These are phyloP conservation scores for Drosophila hamatofila DNA, from an alignment of 2,888 invertebrate genomes.

Conservation along the genomic window DNA sequence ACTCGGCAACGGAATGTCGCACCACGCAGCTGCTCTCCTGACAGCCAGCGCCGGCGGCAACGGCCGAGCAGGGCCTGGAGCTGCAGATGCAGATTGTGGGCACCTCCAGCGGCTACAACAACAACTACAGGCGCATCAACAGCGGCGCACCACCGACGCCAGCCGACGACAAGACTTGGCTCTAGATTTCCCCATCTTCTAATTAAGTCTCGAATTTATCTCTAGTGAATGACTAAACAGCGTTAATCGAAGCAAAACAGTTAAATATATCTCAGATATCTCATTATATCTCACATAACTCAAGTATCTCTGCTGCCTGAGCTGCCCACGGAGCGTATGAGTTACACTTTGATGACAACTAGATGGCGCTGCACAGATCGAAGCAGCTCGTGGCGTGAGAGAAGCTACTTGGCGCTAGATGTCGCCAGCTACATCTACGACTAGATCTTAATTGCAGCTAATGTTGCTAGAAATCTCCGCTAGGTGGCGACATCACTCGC, in stretches of 20 bases:
- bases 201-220: slow-evolving; percentile 48
- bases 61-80: slow-evolving; percentile 55
- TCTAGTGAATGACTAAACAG: slow-evolving; percentile 1
- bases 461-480: background rate
- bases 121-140: slow-evolving; percentile 63
- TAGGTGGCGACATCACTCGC: background rate
- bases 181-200: slow-evolving; percentile 52
- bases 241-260: no score
- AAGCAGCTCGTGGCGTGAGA: background rate
- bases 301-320: no score
- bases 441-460: background rate
- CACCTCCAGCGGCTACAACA: slow-evolving; percentile 55
- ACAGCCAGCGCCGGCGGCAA: slow-evolving; percentile 34
- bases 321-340: background rate
- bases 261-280: no score
- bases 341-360: background rate
- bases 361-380: slow-evolving; percentile 5
- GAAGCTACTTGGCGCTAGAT: background rate
- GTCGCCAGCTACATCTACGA: background rate
- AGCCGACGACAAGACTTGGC: slow-evolving; percentile 81
- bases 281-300: no score
- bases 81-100: slow-evolving; percentile 50
- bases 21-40: slow-evolving; percentile 67
- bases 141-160: slow-evolving; percentile 19
- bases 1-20: slow-evolving; percentile 30